Conservation (phyloP, 2,888 invertebrate species). For the Xylota sylvarum region DNA sequence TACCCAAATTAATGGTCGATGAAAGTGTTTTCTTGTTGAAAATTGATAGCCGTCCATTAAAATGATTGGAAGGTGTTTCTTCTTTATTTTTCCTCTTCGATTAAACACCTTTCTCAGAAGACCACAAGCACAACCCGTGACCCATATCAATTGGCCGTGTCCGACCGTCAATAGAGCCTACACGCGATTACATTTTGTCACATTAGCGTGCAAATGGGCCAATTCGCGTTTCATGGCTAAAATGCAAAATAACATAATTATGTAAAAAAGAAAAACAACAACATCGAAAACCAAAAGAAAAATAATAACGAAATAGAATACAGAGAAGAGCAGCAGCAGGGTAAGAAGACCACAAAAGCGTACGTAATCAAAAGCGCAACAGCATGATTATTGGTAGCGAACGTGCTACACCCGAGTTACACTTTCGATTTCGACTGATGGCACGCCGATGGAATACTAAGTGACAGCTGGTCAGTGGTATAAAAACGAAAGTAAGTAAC, state of each 20-base stretch:
- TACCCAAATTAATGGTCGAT: conserved; percentile 68
- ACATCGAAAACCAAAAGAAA: not conserved
- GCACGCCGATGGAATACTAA: conserved; percentile 50
- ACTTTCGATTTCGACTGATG: conserved; percentile 69
- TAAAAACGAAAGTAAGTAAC: conserved; percentile 55
- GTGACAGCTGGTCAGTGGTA: conserved; percentile 37
- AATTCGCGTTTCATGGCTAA: conserved; percentile 46
- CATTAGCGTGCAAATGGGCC: conserved; percentile 42
- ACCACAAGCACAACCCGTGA: conserved; percentile 48
- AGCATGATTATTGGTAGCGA: conserved; percentile 12
- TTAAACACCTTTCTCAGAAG: conserved; percentile 51
- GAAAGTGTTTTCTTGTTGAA: conserved; percentile 65
- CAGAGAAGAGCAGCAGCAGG: conserved; percentile 7
- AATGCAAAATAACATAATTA: conserved; percentile 51
- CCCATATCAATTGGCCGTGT: conserved; percentile 62
- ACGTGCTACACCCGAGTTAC: conserved; percentile 68
- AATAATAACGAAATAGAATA: too few species aligned
- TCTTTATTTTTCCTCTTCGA: not conserved
- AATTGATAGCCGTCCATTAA: conserved; percentile 66
- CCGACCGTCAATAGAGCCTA: not conserved
- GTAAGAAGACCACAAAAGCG: not conserved
- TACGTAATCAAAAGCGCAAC: conserved; percentile 42
- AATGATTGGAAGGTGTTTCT: conserved; percentile 67
- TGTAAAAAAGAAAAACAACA: conserved; percentile 47
- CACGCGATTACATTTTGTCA: not conserved